Evolutionary conservation across 2,888 invertebrate species (phyloP), one percentile per base, ranked within the genome.

Genomic region (Agrochola litura): DNA sequence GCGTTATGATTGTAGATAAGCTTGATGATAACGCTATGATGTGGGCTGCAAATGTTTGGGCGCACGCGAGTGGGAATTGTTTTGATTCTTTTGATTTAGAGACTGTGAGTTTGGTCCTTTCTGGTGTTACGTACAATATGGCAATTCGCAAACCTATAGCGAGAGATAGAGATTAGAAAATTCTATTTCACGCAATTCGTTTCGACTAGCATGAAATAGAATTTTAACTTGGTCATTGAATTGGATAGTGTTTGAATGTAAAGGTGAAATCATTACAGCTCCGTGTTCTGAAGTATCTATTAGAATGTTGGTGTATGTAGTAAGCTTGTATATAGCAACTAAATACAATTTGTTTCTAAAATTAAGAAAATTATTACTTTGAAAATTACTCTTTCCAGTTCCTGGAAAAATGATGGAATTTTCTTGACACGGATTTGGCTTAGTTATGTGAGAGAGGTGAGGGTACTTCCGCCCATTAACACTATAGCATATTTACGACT

Each of bases 1-100:
- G 81, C 82, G 82, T 85, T 89, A 86, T 88, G 71, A 85, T 87
- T 79, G 81, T 83, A 79, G 87, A 87, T 87, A 87, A 87, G 73
- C 68, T 73, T 19, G 41, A 30, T 83, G 89, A 88, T 87, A 87
- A 80, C 71, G 75, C 41, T 19, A 77, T 81, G 43, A 75, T 76
- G 77, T 78, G 78, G 85, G 87, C 66, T 60, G 79, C 78, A 66
- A 83, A 81, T 81, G 85, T 46, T 78, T 46, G 66, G 52, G 54
- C 63, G 81, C 85, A 87, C 81, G 89, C 87, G 63, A 87, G 22
- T 54, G 37, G 30, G 64, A 58, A 68, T 77, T 68, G 41, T 72
- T 64, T 52, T 71, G 37, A 64, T 63, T 37, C 46, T 71, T 71
- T 67, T 73, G 37, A 60, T 70, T 60, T 37, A 60, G 16, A 52